Conservation (phyloP, 2,888 invertebrate genomes). For the Toxonevra muliebris region DNA sequence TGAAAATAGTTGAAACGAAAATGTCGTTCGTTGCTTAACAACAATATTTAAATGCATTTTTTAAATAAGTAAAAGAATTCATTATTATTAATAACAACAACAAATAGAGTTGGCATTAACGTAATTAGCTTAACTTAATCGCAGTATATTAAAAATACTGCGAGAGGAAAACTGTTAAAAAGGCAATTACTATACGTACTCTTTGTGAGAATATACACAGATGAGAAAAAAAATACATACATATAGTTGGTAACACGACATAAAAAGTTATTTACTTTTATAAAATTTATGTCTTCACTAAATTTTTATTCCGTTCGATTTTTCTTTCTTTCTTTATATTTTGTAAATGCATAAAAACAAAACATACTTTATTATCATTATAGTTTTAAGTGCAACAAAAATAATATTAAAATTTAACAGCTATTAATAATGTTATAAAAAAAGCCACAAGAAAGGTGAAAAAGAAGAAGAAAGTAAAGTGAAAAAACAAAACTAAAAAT, state of each 20-base stretch:
- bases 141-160: too few relatives aligned
- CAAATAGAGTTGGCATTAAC: too few relatives aligned
- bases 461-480: constrained; percentile 23
- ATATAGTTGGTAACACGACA: constrained; percentile 32
- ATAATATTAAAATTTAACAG: not conserved
- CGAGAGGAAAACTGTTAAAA: too few relatives aligned
- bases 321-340: not conserved
- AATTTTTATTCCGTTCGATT: not conserved
- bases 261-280: constrained; percentile 9
- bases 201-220: too few relatives aligned
- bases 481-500: constrained; percentile 3
- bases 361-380: not conserved
- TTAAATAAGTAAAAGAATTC: too few relatives aligned
- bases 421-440: not conserved
- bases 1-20: not conserved
- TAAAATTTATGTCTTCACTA: not conserved
- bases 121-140: too few relatives aligned
- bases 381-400: constrained; percentile 7
- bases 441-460: constrained; percentile 10
- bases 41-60: too few relatives aligned
- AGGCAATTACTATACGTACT: too few relatives aligned
- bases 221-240: not conserved
- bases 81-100: too few relatives aligned
- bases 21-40: not conserved
- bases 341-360: not conserved